Conservation (phyloP, 2,888 invertebrate species). For the Sarcophaga subvicina region DNA sequence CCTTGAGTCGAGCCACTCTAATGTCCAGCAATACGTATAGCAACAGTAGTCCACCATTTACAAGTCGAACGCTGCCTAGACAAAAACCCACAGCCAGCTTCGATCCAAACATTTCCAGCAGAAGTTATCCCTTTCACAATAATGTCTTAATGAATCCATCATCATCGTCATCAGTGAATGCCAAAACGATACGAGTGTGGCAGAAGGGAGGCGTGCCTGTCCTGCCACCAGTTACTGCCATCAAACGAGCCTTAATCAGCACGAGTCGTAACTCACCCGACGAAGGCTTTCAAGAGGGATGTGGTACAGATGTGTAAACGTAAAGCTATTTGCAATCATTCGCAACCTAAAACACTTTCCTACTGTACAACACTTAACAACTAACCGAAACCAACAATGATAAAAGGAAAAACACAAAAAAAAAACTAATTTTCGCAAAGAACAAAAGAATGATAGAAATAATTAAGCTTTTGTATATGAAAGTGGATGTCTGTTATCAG, state of each 20-base stretch:
- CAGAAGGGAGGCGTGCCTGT: conserved; percentile 92
- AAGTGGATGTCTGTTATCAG: conserved; percentile 48
- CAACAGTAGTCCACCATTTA: conserved; percentile 74
- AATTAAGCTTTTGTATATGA: conserved; percentile 59
- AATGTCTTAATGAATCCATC: conserved; percentile 78
- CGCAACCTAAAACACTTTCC: conserved; percentile 42
- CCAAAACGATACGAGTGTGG: conserved; percentile 93
- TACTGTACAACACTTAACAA: conserved; percentile 31
- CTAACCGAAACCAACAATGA: neutral
- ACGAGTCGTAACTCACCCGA: conserved; percentile 93
- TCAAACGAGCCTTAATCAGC: conserved; percentile 91
- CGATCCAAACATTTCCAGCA: conserved; percentile 68
- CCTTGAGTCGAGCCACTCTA: conserved; percentile 67
- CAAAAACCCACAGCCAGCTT: conserved; percentile 70
- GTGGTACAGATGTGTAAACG: conserved; percentile 93
- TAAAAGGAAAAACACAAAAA: neutral
- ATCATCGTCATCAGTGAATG: conserved; percentile 84
- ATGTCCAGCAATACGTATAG: conserved; percentile 67
- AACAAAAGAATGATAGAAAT: neutral
- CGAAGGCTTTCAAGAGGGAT: conserved; percentile 96
- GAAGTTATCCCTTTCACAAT: conserved; percentile 71
- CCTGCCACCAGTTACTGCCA: conserved; percentile 91
- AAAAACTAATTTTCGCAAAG: conserved; percentile 3
- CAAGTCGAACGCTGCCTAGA: conserved; percentile 74
- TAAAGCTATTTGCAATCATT: neutral